phyloP scores from a whole-genome alignment of 2,888 invertebrate species.

The Stramonita haemastoma region DNA sequence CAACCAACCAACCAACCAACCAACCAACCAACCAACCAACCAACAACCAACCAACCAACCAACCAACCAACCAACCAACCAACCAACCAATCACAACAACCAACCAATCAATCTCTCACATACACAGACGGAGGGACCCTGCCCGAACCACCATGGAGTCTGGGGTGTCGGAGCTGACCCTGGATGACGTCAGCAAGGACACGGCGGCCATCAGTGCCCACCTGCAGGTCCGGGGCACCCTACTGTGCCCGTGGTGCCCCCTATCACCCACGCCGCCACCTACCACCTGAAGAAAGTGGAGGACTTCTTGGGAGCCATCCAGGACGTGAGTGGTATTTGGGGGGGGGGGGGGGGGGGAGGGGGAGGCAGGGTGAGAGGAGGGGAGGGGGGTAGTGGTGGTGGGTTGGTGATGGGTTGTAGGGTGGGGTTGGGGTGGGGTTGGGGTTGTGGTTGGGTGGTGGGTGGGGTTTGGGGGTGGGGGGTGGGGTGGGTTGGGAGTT shows the following conservation, averaged over 20 bases:
- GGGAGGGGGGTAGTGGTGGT: too few species aligned
- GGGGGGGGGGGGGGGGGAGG: not conserved
- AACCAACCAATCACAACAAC: too few species aligned
- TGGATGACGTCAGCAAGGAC: slow-evolving; percentile 60
- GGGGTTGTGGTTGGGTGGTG: slow-evolving; percentile 49
- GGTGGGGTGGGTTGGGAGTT: too few species aligned
- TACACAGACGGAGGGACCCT: slow-evolving; percentile 35
- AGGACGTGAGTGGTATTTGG: slow-evolving; percentile 53
- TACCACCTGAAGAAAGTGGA: slow-evolving; percentile 68
- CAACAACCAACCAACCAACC: too few species aligned
- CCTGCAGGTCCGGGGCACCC: slow-evolving; percentile 52
- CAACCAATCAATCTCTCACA: too few species aligned
- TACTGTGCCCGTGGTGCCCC: slow-evolving; percentile 65
- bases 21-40: too few species aligned
- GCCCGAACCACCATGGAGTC: slow-evolving; percentile 47
- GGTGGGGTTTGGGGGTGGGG: not conserved
- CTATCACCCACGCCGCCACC: slow-evolving; percentile 71
- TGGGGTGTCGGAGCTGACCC: slow-evolving; percentile 49
- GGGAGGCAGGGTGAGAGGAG: too few species aligned
- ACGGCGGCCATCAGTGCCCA: slow-evolving; percentile 61
- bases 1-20: too few species aligned
- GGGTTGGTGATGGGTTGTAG: too few species aligned
- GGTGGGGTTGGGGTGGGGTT: not conserved
- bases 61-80: too few species aligned
- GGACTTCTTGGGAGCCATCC: slow-evolving; percentile 62